A percentile compares a stretch with the other conserved stretches of the same genome.
These are phyloP conservation scores for Bufo bufo DNA, from an alignment of 2,113 vertebrate species.

Conservation along the genomic window DNA sequence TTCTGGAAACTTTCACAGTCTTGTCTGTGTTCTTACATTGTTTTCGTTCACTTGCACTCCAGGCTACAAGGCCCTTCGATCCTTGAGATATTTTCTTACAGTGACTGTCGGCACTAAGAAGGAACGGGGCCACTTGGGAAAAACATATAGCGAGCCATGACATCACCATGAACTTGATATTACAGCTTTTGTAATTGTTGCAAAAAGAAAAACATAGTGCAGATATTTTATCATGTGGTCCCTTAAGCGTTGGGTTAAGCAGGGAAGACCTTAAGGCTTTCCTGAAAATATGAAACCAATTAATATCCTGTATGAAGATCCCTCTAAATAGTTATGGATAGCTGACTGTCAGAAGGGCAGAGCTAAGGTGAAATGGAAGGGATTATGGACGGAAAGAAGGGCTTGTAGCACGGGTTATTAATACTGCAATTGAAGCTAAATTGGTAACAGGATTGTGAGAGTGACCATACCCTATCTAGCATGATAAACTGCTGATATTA, in stretches of 20 bases:
- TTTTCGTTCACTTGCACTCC: conserved; percentile 33
- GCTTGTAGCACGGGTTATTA: conserved; percentile 11
- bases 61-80: conserved; percentile 9
- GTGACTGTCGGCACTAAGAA: neutral
- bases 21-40: conserved; percentile 19
- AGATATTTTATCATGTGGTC: neutral
- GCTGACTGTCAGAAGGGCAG: conserved; percentile 39
- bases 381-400: conserved; percentile 32
- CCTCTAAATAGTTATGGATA: conserved; percentile 47
- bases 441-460: neutral
- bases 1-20: neutral
- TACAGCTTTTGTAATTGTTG: neutral
- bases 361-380: conserved; percentile 41
- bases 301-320: conserved; percentile 50
- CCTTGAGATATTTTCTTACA: conserved; percentile 45
- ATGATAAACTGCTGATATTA: neutral
- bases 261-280: conserved; percentile 6
- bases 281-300: conserved; percentile 55
- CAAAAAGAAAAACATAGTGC: conserved; percentile 37
- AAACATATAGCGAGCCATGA: conserved; percentile 35
- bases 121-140: conserved; percentile 1
- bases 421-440: conserved; percentile 22
- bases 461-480: neutral
- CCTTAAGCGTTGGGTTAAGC: conserved; percentile 31
- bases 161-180: conserved; percentile 49